Percentiles rank a stretch among this genome's conserved stretches.
phyloP scores from a whole-genome alignment of 2,888 invertebrate genomes.

The Nomada lathburiana region DNA sequence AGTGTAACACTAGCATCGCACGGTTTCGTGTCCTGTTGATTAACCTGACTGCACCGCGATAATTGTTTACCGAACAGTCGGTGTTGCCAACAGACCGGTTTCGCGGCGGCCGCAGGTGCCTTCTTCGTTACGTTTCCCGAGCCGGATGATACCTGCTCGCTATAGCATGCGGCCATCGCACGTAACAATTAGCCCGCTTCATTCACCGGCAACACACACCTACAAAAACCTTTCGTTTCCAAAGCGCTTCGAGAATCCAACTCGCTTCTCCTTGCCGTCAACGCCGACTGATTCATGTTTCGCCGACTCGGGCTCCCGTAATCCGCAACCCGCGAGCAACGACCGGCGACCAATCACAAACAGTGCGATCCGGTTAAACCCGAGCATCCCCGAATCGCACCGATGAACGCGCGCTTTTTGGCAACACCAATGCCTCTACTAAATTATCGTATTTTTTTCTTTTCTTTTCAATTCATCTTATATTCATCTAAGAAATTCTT shows the following conservation, averaged over 20 bases:
- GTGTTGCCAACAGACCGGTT: slow-evolving; percentile 79
- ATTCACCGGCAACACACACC: slow-evolving; percentile 63
- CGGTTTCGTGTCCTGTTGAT: slow-evolving; percentile 65
- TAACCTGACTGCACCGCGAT: slow-evolving; percentile 75
- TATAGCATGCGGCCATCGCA: slow-evolving; percentile 68
- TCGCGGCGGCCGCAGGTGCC: slow-evolving; percentile 51
- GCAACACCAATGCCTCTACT: neutral
- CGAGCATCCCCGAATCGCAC: slow-evolving; percentile 41
- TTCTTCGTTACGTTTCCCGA: slow-evolving; percentile 58
- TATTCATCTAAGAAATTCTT: too few species aligned
- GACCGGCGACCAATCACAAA: slow-evolving; percentile 30
- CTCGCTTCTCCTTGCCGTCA: slow-evolving; percentile 32
- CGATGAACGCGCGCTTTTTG: slow-evolving; percentile 46
- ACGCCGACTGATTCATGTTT: slow-evolving; percentile 61
- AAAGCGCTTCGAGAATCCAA: neutral
- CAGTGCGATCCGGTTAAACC: slow-evolving; percentile 18
- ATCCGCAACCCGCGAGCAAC: too few species aligned
- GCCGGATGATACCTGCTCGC: slow-evolving; percentile 62
- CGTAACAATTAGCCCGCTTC: slow-evolving; percentile 51
- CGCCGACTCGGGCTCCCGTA: slow-evolving; percentile 37
- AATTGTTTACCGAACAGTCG: slow-evolving; percentile 82
- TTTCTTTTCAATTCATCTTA: too few species aligned
- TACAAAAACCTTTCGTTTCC: slow-evolving; percentile 29
- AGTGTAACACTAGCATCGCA: slow-evolving; percentile 68
- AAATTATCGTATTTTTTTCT: neutral